Evolutionary conservation across 2,888 invertebrate genomes (phyloP), one percentile per base, ranked within the genome.

Genomic region (Vanessa cardui): DNA sequence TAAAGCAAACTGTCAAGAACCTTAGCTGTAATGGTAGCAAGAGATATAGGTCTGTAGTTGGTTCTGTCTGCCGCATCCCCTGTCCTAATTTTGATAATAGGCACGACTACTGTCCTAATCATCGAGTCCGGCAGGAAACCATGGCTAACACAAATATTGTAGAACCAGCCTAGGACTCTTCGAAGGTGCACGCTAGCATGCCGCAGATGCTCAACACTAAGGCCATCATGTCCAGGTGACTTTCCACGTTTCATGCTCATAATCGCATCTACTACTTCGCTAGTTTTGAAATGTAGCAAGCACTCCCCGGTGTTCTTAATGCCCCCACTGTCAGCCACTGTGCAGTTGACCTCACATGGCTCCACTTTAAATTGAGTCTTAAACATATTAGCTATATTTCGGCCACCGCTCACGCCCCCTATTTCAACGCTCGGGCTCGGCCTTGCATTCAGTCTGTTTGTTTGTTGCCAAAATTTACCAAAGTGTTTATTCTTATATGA

Each of bases 391-490:
- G 60, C 60, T 45, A 60, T 60, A 18, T 26, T 52, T n/a, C 49
- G 16, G 18, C 39, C n/a, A 5, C 54, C 59, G 44, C 60, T 65
- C n/a, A 45, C 18, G 31, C 39, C 56, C 15, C 39, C 56, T n/a
- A 56, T 33, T 8, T 56, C 56, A 31, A n/a, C 56, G 3, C 21
- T 21, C 9, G 21, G 50, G 9, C 21, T 18, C 18, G 50, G 50
- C 21, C 50, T 18, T 20, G 12, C 20, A 20, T 50, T 20, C 26
- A 50, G 21, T 50, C 12, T 50, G 20, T 50, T 50, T 26, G 52
- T 62, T 15, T 52, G 71, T 71, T 73, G 70, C 75, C 72, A 75
- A 26, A 75, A 75, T 9, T 59, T 58, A 15, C 31, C 50, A 58
- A 73, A 73, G 26, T 73, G 26, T 15, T 69, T 68, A 4, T 39